Base-by-base conservation (phyloP, 2,888 invertebrate species). In the Xiphydria camelus region DNA sequence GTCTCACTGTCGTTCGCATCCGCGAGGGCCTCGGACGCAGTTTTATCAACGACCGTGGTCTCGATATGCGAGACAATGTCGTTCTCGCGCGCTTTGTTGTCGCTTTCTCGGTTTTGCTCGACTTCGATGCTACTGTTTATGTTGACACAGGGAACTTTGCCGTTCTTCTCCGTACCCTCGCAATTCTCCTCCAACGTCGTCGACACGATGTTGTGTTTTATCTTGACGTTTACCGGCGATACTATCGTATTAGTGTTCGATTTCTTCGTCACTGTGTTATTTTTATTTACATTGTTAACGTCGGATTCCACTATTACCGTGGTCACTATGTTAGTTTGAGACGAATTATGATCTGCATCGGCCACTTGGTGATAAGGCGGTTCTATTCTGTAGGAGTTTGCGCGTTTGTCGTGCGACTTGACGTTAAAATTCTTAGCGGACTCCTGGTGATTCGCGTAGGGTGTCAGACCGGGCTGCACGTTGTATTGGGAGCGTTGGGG, bases 401-500 rank as follows among this genome's bases (percentile, higher is more conserved):
- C 49, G 34, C 59, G 55, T 42, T 61, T 61, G 3, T 51, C 47
- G 4, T 60, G 55, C 12, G 49, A 34, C 14, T 58, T 54, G 23
- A 14, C n/a, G 3, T 10, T 34, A 7, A 18, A 5, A 34, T 34
- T 18, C 4, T 15, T 14, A 14, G 18, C 38, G 7, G 22, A n/a
- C 20, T 20, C 26, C 20, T 44, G 36, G 0, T 70, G 61, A 15
- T 61, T 57, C 7, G 56, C 33, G 45, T 68, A 64, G 12, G 56
- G 51, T 3, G 9, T 14, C n/a, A 15, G 4, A 7, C 12, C 19
- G 4, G 14, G 10, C 4, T 59, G 12, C 60, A 50, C 43, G 67
- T 81, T 76, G 63, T 79, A 77, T 57, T 80, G 78, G 14, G 78
- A 75, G 34, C 71, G 59, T 26, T 75, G 62, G 37, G 76, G 44